These are phyloP conservation scores for Hydrocynus forskahlii DNA, from an alignment of 2,797 vertebrate genomes.

Conservation along the genomic window DNA sequence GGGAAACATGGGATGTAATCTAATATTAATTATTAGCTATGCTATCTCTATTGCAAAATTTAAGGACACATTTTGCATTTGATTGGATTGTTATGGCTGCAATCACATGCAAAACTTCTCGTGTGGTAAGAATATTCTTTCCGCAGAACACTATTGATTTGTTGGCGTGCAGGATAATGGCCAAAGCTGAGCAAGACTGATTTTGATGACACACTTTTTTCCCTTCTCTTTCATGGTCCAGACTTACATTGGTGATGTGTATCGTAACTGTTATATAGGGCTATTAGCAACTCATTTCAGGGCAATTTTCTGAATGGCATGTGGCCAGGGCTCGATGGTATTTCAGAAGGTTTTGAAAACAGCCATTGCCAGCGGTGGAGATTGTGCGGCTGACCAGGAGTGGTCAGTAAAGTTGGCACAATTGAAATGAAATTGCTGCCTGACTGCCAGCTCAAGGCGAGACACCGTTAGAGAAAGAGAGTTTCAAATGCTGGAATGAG, in stretches of 20 bases:
- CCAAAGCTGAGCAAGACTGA: slow-evolving; percentile 1
- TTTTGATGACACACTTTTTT: slow-evolving; percentile 23
- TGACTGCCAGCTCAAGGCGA: slow-evolving; percentile 15
- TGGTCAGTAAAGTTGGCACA: slow-evolving; percentile 18
- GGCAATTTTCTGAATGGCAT: slow-evolving; percentile 44
- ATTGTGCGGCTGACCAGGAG: slow-evolving; percentile 21
- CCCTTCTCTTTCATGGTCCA: neutral
- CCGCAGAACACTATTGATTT: neutral
- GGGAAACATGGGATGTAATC: too few relatives aligned
- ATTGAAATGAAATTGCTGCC: slow-evolving; percentile 43
- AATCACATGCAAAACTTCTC: neutral
- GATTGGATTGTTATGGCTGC: neutral
- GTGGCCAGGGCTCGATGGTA: slow-evolving; percentile 23
- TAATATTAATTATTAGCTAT: too few relatives aligned
- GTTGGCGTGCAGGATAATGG: neutral
- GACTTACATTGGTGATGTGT: slow-evolving; percentile 14
- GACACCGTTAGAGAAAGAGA: neutral
- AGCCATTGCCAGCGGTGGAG: slow-evolving; percentile 27
- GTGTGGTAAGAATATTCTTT: neutral
- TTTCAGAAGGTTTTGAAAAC: slow-evolving; percentile 39
- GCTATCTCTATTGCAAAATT: too few relatives aligned
- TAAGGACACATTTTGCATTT: too few relatives aligned
- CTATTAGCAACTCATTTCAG: slow-evolving; percentile 52
- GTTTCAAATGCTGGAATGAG: slow-evolving; percentile 11
- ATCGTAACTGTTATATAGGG: slow-evolving; percentile 37